Percentiles rank a stretch among this genome's conserved stretches.
Conservation (phyloP, 2,888 invertebrate genomes). For the Lochmaea crataegi region DNA sequence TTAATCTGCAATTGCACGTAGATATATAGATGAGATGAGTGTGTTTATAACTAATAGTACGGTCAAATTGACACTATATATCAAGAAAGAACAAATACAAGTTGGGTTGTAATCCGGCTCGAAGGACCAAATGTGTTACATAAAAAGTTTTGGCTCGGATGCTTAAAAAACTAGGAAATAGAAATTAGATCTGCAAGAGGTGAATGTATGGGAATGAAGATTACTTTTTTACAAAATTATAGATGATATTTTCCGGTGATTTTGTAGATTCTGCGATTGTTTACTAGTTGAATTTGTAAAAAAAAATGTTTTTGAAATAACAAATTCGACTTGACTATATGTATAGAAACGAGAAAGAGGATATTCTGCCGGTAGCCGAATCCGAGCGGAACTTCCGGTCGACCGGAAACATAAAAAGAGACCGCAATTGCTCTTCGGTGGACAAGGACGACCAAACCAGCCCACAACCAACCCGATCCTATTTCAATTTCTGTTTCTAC, state of each 20-base stretch:
- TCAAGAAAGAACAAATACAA: neutral
- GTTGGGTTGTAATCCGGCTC: neutral
- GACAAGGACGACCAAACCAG: constrained; percentile 48
- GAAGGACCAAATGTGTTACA: neutral
- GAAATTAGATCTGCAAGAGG: no score
- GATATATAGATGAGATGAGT: constrained; percentile 48
- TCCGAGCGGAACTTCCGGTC: constrained; percentile 66
- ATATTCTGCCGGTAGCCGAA: constrained; percentile 60
- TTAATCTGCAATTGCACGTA: constrained; percentile 67
- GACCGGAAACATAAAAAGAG: constrained; percentile 67
- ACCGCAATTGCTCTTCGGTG: constrained; percentile 64
- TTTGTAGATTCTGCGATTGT: no score
- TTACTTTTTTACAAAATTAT: no score
- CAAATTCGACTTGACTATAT: neutral
- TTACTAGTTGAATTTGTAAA: no score
- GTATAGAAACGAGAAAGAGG: constrained; percentile 12
- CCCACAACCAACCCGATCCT: constrained; percentile 20
- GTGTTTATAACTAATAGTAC: constrained; percentile 20
- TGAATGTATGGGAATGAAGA: no score
- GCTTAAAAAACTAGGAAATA: no score
- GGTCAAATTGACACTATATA: neutral
- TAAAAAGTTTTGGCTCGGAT: no score
- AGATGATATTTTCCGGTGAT: no score
- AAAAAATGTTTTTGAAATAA: neutral
- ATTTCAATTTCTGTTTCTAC: constrained; percentile 45